Conservation (phyloP, 2,888 invertebrate species). For the Drosophila barbarae region DNA sequence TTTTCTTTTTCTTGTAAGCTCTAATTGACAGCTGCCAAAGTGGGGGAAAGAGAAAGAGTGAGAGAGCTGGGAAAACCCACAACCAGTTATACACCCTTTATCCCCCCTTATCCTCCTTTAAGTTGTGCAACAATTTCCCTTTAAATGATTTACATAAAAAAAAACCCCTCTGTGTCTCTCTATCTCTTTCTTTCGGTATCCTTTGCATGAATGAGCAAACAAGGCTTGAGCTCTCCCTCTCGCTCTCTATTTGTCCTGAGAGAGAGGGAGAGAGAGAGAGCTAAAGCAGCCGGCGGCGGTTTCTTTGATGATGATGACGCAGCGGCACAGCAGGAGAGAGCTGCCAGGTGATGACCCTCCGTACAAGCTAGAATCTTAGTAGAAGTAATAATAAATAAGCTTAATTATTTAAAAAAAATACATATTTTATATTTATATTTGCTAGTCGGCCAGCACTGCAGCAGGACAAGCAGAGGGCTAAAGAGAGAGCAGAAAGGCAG, state of each 20-base stretch:
- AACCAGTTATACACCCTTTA: slow-evolving; percentile 12
- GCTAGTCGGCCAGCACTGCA: background rate
- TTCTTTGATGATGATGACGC: slow-evolving; percentile 59
- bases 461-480: slow-evolving; percentile 6
- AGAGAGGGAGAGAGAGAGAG: slow-evolving; percentile 1
- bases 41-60: background rate
- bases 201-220: slow-evolving; percentile 61
- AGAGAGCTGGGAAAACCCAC: slow-evolving; percentile 32
- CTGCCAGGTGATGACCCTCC: background rate
- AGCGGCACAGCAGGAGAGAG: slow-evolving; percentile 36
- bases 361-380: background rate
- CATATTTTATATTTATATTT: background rate
- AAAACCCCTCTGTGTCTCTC: slow-evolving; percentile 11
- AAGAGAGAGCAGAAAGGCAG: background rate
- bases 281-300: slow-evolving; percentile 53
- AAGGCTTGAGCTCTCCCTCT: slow-evolving; percentile 4
- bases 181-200: slow-evolving; percentile 54
- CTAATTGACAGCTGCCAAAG: slow-evolving; percentile 60
- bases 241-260: slow-evolving; percentile 4
- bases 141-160: slow-evolving; percentile 54
- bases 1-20: slow-evolving; percentile 29
- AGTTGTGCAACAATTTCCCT: slow-evolving; percentile 70
- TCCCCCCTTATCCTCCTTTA: slow-evolving; percentile 24
- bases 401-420: background rate
- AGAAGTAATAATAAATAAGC: background rate